Conservation (phyloP, 1,140 invertebrate genomes). For the Matsumurasca onukii region DNA sequence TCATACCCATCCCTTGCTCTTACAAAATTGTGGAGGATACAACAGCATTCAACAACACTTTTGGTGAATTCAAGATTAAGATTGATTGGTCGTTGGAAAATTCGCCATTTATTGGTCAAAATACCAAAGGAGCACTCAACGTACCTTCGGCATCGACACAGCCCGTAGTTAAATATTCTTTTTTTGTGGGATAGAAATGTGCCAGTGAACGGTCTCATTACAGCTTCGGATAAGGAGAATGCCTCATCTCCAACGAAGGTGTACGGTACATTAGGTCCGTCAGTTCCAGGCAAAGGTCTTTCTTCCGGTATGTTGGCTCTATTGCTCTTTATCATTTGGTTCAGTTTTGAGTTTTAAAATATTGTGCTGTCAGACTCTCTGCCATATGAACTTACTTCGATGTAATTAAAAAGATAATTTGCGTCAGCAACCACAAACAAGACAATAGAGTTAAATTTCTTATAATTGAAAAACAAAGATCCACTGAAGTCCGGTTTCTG, state of each 20-base stretch:
- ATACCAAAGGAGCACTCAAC: conserved; percentile 46
- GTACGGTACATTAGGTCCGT: background rate
- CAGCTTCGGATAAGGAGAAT: conserved; percentile 36
- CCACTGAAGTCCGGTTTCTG: background rate
- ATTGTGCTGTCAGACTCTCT: conserved; percentile 22
- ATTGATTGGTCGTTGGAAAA: conserved; percentile 40
- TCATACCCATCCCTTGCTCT: conserved; percentile 35
- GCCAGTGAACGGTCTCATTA: conserved; percentile 14
- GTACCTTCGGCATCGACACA: conserved; percentile 44
- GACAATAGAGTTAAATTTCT: too few relatives aligned
- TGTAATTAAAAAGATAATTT: conserved; percentile 11
- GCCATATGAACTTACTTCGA: conserved; percentile 31
- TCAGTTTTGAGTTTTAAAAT: conserved; percentile 19
- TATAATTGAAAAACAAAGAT: background rate
- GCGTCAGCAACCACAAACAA: conserved; percentile 15
- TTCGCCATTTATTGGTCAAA: conserved; percentile 41
- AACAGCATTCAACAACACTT: conserved; percentile 39
- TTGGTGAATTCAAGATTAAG: conserved; percentile 31
- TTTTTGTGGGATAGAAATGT: conserved; percentile 39
- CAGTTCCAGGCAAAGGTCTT: background rate
- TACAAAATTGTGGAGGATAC: conserved; percentile 41
- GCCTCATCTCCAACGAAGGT: conserved; percentile 42
- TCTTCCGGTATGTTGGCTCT: background rate
- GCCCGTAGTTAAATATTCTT: conserved; percentile 47
- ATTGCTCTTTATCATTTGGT: background rate